Evolutionary conservation across 1,140 invertebrate genomes (phyloP).

Genomic region (Hylaeus volcanicus): DNA sequence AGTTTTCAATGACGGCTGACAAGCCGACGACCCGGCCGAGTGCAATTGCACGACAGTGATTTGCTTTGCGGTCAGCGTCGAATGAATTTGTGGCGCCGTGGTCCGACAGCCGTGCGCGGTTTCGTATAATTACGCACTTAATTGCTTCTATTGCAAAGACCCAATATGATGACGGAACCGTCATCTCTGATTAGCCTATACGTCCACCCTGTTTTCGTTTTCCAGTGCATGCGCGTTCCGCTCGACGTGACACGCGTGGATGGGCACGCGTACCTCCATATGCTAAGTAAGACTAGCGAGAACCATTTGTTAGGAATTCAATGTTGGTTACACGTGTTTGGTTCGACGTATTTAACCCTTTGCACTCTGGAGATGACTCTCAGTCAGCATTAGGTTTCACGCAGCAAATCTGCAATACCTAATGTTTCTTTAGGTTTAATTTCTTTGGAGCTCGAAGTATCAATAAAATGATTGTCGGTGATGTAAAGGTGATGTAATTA

Average conservation of each 20-base stretch:
- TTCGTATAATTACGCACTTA: conserved; percentile 74
- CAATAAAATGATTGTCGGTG: too few species aligned
- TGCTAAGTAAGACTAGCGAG: too few species aligned
- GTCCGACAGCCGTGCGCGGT: conserved; percentile 62
- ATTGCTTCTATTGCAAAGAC: conserved; percentile 73
- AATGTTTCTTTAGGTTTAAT: too few species aligned
- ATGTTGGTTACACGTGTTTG: too few species aligned
- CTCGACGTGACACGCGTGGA: neutral
- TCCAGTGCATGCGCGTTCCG: neutral
- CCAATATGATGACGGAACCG: conserved; percentile 50
- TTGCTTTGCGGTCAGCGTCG: conserved; percentile 72
- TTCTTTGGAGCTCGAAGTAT: too few species aligned
- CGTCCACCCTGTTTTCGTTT: conserved; percentile 42
- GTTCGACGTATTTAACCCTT: too few species aligned
- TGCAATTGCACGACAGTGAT: conserved; percentile 68
- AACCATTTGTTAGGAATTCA: too few species aligned
- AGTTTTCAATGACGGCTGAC: conserved; percentile 60
- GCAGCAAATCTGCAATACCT: too few species aligned
- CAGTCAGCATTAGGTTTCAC: too few species aligned
- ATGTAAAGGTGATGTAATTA: too few species aligned
- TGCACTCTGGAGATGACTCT: too few species aligned
- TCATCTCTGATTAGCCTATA: conserved; percentile 59
- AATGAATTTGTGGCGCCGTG: conserved; percentile 70
- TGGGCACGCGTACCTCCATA: too few species aligned
- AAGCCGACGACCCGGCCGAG: conserved; percentile 37